Conservation (phyloP, 2,888 invertebrate genomes). For the Adela reaumurella region DNA sequence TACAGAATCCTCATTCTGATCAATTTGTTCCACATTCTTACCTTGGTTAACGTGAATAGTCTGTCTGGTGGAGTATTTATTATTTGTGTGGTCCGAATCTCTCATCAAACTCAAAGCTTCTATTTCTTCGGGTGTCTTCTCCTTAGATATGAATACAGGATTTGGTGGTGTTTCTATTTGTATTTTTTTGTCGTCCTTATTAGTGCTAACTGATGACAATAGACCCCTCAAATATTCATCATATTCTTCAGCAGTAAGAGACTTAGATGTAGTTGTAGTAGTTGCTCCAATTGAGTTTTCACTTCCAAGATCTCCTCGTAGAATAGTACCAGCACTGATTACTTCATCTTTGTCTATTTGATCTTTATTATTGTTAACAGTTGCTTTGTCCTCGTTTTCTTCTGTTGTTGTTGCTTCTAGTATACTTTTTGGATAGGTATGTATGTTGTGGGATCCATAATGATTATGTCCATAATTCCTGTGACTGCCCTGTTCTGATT, state of each 20-base stretch:
- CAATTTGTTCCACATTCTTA: neutral
- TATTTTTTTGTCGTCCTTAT: neutral
- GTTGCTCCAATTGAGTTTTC: neutral
- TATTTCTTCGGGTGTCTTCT: slow-evolving; percentile 19
- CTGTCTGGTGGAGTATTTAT: slow-evolving; percentile 2
- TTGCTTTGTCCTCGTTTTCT: neutral
- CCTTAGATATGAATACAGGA: neutral
- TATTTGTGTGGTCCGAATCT: slow-evolving; percentile 6
- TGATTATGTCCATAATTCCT: too few species aligned
- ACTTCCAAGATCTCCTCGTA: neutral
- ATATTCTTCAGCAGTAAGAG: neutral
- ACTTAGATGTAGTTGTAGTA: neutral
- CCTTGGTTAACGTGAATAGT: too few species aligned
- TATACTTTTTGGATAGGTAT: neutral
- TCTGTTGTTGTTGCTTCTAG: slow-evolving; percentile 1
- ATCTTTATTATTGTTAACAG: slow-evolving; percentile 1
- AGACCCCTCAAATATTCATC: neutral
- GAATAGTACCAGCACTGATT: neutral
- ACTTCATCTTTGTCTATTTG: neutral
- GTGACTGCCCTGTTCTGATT: too few species aligned
- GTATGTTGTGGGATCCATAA: too few species aligned
- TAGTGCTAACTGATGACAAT: neutral
- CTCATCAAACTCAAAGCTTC: slow-evolving; percentile 18
- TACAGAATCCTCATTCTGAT: neutral
- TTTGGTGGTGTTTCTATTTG: neutral